A percentile compares a stretch with the other conserved stretches of the same genome.
phyloP scores from a whole-genome alignment of 2,113 vertebrate species.

The Hemibagrus wyckioides region DNA sequence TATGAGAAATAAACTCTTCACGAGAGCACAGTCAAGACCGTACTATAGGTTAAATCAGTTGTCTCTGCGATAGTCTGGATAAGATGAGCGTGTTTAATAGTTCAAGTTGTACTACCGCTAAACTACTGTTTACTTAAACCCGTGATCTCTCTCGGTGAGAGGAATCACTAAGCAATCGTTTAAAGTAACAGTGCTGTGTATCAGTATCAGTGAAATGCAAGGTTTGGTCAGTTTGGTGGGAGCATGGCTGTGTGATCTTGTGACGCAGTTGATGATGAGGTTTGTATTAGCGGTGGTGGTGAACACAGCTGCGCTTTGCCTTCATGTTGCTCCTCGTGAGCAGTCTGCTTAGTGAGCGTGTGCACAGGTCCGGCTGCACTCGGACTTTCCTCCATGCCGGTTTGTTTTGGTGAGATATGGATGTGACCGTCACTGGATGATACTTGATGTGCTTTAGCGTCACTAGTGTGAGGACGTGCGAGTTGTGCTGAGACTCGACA shows the following conservation, averaged over 20 bases:
- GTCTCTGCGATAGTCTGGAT: neutral
- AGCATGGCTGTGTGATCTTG: conserved; percentile 11
- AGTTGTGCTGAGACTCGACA: conserved; percentile 15
- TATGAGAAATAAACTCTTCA: conserved; percentile 16
- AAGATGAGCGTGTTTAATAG: neutral
- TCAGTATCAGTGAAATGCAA: neutral
- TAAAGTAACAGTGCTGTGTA: conserved; percentile 4
- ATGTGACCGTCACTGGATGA: neutral
- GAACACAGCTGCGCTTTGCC: neutral
- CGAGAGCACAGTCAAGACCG: neutral
- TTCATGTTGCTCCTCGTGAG: neutral
- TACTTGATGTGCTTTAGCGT: neutral
- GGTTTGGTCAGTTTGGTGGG: neutral
- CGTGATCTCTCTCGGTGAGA: neutral
- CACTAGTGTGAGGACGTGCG: neutral
- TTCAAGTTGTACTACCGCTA: neutral
- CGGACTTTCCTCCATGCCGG: neutral
- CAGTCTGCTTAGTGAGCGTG: conserved; percentile 2
- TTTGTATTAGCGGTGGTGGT: neutral
- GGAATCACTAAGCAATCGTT: neutral
- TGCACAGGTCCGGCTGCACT: neutral
- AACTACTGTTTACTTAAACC: conserved; percentile 13
- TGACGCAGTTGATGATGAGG: neutral
- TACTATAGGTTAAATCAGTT: neutral
- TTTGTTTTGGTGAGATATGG: conserved; percentile 27